These are phyloP conservation scores for Actenoides lindsayi DNA, from an alignment of 2,113 vertebrate species.

Conservation along the genomic window DNA sequence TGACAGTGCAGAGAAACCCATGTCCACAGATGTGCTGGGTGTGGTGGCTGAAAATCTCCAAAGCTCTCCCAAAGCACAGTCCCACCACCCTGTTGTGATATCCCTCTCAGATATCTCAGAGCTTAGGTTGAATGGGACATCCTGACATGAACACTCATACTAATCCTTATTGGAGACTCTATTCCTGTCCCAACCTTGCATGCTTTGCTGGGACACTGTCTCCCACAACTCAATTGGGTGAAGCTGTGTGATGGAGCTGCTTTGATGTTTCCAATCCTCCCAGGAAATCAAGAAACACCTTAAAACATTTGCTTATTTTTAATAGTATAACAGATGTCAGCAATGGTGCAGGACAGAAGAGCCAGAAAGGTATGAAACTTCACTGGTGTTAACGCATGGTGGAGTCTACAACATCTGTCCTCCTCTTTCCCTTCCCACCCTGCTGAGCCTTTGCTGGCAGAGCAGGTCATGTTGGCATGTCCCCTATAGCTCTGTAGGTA, in stretches of 20 bases:
- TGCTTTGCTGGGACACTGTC: not conserved
- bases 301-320: not conserved
- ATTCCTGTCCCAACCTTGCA: not conserved
- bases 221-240: not conserved
- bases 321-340: not conserved
- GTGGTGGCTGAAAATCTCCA: not conserved
- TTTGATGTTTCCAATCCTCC: not conserved
- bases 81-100: fast-evolving
- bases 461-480: not conserved
- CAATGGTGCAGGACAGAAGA: not conserved
- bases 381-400: not conserved
- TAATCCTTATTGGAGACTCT: not conserved
- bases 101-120: not conserved
- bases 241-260: not conserved
- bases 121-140: not conserved
- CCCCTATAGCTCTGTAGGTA: not conserved
- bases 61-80: not conserved
- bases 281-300: not conserved
- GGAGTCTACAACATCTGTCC: not conserved
- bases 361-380: not conserved
- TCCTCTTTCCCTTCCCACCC: not conserved
- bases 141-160: not conserved
- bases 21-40: not conserved
- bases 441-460: not conserved
- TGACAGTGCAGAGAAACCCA: not conserved